Percentiles rank a stretch among this genome's conserved stretches.
These are phyloP conservation scores for Sarcophaga carnaria DNA, from an alignment of 2,888 invertebrate genomes.

Conservation along the genomic window DNA sequence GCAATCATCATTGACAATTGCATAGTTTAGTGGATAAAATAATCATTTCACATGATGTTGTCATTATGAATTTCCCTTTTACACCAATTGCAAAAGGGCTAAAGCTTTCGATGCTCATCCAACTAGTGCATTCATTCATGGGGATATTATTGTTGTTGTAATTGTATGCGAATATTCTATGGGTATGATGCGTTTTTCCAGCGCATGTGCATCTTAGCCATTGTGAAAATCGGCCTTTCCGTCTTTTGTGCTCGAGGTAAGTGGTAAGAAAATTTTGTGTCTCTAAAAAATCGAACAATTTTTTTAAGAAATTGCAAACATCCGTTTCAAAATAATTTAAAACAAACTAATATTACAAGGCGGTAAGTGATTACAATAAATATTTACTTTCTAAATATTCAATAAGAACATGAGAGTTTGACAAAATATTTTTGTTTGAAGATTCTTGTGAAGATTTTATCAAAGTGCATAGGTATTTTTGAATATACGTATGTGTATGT, in stretches of 20 bases:
- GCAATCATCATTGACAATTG: slow-evolving; percentile 45
- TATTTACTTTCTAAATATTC: slow-evolving; percentile 53
- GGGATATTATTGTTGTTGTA: not conserved
- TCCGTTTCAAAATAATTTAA: slow-evolving; percentile 67
- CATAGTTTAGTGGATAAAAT: slow-evolving; percentile 28
- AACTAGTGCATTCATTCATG: slow-evolving; percentile 70
- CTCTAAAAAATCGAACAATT: slow-evolving; percentile 75
- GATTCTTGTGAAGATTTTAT: slow-evolving; percentile 21
- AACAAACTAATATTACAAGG: slow-evolving; percentile 31
- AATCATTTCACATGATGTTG: slow-evolving; percentile 6
- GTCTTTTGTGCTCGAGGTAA: slow-evolving; percentile 82
- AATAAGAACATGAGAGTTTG: not conserved
- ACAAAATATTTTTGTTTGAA: not conserved
- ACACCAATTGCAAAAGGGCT: slow-evolving; percentile 62
- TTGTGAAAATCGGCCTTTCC: slow-evolving; percentile 80
- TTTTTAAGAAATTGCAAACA: slow-evolving; percentile 72
- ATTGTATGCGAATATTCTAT: slow-evolving; percentile 33
- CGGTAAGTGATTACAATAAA: slow-evolving; percentile 60
- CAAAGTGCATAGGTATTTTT: slow-evolving; percentile 60
- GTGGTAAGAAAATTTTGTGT: slow-evolving; percentile 78
- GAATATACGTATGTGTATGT: slow-evolving; percentile 38
- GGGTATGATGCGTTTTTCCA: slow-evolving; percentile 72
- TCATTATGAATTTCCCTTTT: slow-evolving; percentile 60
- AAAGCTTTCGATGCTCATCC: slow-evolving; percentile 54
- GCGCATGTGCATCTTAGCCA: slow-evolving; percentile 78